Evolutionary conservation across 2,888 invertebrate species (phyloP).

Genomic region (Netelia virgata): DNA sequence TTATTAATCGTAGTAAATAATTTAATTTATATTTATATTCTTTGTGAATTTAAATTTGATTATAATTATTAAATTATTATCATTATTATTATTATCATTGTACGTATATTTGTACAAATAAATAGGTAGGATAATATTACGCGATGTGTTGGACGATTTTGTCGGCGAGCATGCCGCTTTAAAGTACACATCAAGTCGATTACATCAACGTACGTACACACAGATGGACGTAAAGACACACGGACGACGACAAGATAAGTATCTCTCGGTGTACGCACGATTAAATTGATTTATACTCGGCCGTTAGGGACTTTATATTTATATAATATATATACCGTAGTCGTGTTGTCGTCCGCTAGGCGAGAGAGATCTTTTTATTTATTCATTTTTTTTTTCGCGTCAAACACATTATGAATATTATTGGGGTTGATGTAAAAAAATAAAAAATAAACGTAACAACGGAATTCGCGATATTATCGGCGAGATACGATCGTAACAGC

Average conservation of each 20-base stretch:
- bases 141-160: constrained; percentile 41
- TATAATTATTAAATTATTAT: no score
- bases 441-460: constrained; percentile 18
- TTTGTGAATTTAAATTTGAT: no score
- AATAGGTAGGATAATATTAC: constrained; percentile 9
- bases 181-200: constrained; percentile 72
- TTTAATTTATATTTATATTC: no score
- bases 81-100: no score
- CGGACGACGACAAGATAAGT: constrained; percentile 45
- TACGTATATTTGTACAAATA: constrained; percentile 6
- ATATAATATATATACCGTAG: constrained; percentile 61
- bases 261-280: constrained; percentile 75
- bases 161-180: constrained; percentile 28
- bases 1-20: no score
- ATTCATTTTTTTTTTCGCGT: background rate
- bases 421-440: constrained; percentile 1
- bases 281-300: constrained; percentile 80
- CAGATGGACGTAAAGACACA: constrained; percentile 6
- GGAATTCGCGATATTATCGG: constrained; percentile 58
- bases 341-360: constrained; percentile 50
- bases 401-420: constrained; percentile 8
- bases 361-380: constrained; percentile 59
- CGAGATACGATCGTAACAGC: constrained; percentile 36
- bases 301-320: constrained; percentile 75
- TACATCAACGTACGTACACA: constrained; percentile 71